Percentiles rank a stretch among this genome's conserved stretches.
Conservation (phyloP, 2,888 invertebrate genomes). For the Ophion costatus region DNA sequence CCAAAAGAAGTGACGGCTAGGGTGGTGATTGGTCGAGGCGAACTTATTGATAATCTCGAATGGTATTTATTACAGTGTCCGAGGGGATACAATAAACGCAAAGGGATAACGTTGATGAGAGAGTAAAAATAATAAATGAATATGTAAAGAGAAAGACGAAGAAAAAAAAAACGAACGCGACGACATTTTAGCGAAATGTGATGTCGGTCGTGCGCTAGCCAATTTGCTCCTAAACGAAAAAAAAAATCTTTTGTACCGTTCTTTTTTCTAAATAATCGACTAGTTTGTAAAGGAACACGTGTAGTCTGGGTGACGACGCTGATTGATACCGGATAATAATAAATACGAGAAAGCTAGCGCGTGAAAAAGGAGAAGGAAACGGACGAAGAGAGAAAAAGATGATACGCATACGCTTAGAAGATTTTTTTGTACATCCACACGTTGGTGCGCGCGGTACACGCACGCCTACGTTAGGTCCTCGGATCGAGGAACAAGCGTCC, state of each 20-base stretch:
- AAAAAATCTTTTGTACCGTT: slow-evolving; percentile 79
- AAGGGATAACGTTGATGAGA: slow-evolving; percentile 48
- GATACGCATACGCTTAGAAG: slow-evolving; percentile 74
- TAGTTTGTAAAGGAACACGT: slow-evolving; percentile 72
- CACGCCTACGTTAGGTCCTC: slow-evolving; percentile 60
- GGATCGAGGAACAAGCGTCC: slow-evolving; percentile 40
- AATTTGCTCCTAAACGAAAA: slow-evolving; percentile 77
- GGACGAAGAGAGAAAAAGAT: slow-evolving; percentile 53
- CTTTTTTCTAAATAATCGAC: slow-evolving; percentile 80
- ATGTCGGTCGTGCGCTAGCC: slow-evolving; percentile 74
- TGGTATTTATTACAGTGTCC: slow-evolving; percentile 69
- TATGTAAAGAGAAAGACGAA: slow-evolving; percentile 48
- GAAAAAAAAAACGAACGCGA: slow-evolving; percentile 46
- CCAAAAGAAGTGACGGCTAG: slow-evolving; percentile 44
- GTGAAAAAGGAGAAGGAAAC: slow-evolving; percentile 30
- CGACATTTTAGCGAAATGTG: slow-evolving; percentile 53
- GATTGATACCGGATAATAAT: slow-evolving; percentile 51
- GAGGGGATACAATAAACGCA: slow-evolving; percentile 60
- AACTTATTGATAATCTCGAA: slow-evolving; percentile 77
- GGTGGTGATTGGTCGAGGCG: slow-evolving; percentile 63
- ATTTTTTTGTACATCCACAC: slow-evolving; percentile 74
- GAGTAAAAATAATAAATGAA: slow-evolving; percentile 42
- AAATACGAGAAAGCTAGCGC: slow-evolving; percentile 31
- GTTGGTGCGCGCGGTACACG: slow-evolving; percentile 70
- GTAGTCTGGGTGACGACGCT: slow-evolving; percentile 65